Conservation (phyloP, 2,113 vertebrate genomes). For the Xiphorhynchus elegans region DNA sequence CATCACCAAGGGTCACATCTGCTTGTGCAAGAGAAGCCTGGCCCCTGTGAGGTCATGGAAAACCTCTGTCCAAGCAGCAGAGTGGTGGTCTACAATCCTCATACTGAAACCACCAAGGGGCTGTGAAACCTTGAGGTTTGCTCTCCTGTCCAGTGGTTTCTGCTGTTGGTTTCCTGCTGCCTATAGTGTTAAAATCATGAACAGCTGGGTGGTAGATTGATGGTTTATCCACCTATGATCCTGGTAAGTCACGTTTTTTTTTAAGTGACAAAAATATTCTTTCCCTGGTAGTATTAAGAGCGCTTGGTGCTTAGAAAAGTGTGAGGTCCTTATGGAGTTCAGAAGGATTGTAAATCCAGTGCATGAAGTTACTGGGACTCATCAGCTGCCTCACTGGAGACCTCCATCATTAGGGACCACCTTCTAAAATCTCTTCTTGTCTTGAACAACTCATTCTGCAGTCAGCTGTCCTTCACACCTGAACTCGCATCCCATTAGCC, state of each 20-base stretch:
- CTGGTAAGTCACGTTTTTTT: neutral
- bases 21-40: neutral
- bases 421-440: neutral
- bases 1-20: neutral
- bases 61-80: neutral
- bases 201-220: neutral
- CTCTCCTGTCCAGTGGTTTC: neutral
- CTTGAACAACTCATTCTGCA: neutral
- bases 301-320: neutral
- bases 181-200: neutral
- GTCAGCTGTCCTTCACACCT: neutral
- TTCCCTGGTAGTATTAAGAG: neutral
- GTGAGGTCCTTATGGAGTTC: neutral
- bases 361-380: neutral
- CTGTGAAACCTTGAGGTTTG: neutral
- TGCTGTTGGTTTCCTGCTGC: neutral
- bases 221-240: neutral
- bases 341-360: neutral
- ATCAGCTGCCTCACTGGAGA: neutral
- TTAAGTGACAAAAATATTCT: neutral
- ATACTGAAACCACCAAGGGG: rapidly evolving
- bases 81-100: neutral
- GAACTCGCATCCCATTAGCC: no score
- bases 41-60: neutral
- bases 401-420: neutral